Base-by-base conservation (phyloP, 1,140 invertebrate genomes). In the Megalonaias nervosa region DNA sequence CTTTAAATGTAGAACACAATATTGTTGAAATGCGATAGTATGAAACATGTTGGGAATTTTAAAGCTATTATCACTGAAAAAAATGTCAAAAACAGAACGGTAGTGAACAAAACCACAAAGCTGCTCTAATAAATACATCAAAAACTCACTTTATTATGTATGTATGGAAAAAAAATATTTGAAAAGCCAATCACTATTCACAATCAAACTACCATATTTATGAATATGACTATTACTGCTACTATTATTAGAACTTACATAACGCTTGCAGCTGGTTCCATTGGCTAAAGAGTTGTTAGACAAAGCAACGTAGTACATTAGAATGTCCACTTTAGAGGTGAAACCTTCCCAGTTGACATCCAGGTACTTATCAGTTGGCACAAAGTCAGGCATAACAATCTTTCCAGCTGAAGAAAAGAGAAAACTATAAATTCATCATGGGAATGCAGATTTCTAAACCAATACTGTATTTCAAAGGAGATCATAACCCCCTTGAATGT, bases 221-320 rank as follows among this genome's bases (percentile, higher is more conserved):
- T 74, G 16, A 16, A n/a, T 68, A 17, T 23, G 55, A 21, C 58
- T 1, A 6, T 21, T 56, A 19, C 6, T 65, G 19, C 17, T 17
- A 61, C 19, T 48, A 38, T 17, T 12, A 21, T 17, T 23, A 67
- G 56, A 38, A 84, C 84, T 84, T 75, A 85, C 82, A 83, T 80
- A 82, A 38, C 65, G 71, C 70, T 79, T 74, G 80, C 85, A 87
- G 67, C 70, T 74, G 9, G 23, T 72, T 19, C 68, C 68, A 21
- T 69, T 77, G 26, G 80, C 79, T 12, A 79, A 67, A 14, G 77
- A 65, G 15, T 74, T 56, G 59, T 77, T 81, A 6, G 84, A 83
- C 16, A 85, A 55, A 14, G 79, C 85, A 19, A 84, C 74, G 64
- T 81, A 84, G 59, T 87, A 87, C 67, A 84, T 74, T 69, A 85